A percentile compares a stretch with the other conserved stretches of the same genome.
Conservation (phyloP, 2,888 invertebrate species). For the Dynastes tityus region DNA sequence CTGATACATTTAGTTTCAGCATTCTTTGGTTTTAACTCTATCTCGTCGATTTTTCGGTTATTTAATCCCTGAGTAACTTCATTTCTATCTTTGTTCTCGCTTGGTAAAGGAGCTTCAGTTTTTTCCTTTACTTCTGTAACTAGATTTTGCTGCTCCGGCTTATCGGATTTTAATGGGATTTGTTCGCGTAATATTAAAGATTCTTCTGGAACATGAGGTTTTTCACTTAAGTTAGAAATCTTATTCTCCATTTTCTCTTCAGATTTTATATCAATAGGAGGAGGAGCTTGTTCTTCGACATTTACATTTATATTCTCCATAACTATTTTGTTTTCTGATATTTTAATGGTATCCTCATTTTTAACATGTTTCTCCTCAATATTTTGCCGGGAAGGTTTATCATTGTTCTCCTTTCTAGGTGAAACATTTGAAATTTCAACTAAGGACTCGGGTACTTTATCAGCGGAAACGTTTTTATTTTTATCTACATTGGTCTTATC, state of each 20-base stretch:
- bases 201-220: not conserved
- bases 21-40: conserved; percentile 32
- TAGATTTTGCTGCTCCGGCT: not conserved
- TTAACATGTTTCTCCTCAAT: conserved; percentile 31
- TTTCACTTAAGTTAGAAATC: not conserved
- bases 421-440: conserved; percentile 28
- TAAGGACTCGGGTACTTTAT: conserved; percentile 29
- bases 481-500: conserved; percentile 3
- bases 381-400: conserved; percentile 2
- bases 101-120: not conserved
- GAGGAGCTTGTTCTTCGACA: not conserved
- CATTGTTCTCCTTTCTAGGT: conserved; percentile 29
- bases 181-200: not conserved
- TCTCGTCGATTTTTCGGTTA: conserved; percentile 25
- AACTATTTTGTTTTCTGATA: conserved; percentile 70
- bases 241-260: conserved; percentile 38
- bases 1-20: conserved; percentile 2
- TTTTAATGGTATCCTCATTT: conserved; percentile 57
- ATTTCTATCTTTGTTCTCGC: conserved; percentile 13
- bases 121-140: not conserved
- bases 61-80: conserved; percentile 7
- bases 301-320: conserved; percentile 63
- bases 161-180: not conserved
- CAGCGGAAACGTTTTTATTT: conserved; percentile 17
- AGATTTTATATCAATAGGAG: not conserved